These are phyloP conservation scores for Spinibarbus caldwelli DNA, from an alignment of 2,797 vertebrate species.

Conservation along the genomic window DNA sequence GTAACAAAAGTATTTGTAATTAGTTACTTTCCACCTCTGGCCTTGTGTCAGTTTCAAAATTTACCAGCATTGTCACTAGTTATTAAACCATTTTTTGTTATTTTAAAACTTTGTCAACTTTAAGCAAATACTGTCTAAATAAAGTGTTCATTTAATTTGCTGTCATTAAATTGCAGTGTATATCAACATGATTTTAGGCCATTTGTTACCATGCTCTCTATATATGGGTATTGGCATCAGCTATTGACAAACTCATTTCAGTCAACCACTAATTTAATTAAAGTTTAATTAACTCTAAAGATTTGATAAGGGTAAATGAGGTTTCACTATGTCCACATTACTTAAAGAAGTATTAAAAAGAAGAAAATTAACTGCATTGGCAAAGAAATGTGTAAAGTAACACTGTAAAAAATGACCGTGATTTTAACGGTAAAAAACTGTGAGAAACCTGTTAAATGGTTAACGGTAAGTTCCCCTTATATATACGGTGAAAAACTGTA, in stretches of 20 bases:
- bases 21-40: not conserved
- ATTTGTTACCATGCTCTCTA: not conserved
- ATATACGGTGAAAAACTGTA: too few relatives aligned
- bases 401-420: too few relatives aligned
- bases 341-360: too few relatives aligned
- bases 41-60: not conserved
- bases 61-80: not conserved
- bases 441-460: not conserved
- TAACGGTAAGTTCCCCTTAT: too few relatives aligned
- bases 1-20: not conserved
- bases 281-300: not conserved
- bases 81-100: not conserved
- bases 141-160: too few relatives aligned
- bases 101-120: too few relatives aligned
- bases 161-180: too few relatives aligned
- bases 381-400: not conserved
- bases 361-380: not conserved
- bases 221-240: too few relatives aligned
- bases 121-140: too few relatives aligned
- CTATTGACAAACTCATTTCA: not conserved
- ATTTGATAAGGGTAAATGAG: not conserved
- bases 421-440: too few relatives aligned
- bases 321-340: not conserved
- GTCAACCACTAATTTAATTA: not conserved
- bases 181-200: too few relatives aligned